A percentile compares a stretch with the other conserved stretches of the same genome.
Conservation (phyloP, 2,888 invertebrate species). For the Cynaeus angustus region DNA sequence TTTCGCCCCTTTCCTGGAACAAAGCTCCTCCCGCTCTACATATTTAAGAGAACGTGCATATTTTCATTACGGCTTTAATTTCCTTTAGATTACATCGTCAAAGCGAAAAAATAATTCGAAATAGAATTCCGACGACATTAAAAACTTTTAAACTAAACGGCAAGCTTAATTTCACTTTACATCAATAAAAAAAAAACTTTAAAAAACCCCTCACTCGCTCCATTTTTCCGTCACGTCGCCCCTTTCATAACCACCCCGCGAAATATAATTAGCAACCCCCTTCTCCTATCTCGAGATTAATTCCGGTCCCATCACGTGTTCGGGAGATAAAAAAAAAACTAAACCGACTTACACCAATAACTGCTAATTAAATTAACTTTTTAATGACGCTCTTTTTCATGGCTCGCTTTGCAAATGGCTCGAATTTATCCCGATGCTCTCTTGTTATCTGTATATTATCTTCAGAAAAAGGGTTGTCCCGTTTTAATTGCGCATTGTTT, state of each 20-base stretch:
- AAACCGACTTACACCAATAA: slow-evolving; percentile 68
- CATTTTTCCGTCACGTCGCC: slow-evolving; percentile 18
- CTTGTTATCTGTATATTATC: slow-evolving; percentile 66
- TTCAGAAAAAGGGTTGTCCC: slow-evolving; percentile 65
- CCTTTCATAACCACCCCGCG: slow-evolving; percentile 33
- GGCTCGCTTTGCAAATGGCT: slow-evolving; percentile 60
- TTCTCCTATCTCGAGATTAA: slow-evolving; percentile 36
- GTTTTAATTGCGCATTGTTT: slow-evolving; percentile 65
- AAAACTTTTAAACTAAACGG: slow-evolving; percentile 61
- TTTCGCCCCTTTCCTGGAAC: not conserved
- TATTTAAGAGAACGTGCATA: slow-evolving; percentile 52
- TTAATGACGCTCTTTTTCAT: slow-evolving; percentile 66
- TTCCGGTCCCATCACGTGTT: slow-evolving; percentile 53
- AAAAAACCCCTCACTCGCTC: slow-evolving; percentile 9
- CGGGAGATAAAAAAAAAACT: slow-evolving; percentile 61
- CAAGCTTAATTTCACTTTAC: slow-evolving; percentile 62
- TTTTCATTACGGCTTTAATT: slow-evolving; percentile 62
- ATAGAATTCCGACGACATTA: slow-evolving; percentile 59
- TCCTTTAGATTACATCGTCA: slow-evolving; percentile 61
- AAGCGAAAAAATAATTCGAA: slow-evolving; percentile 61
- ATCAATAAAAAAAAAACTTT: slow-evolving; percentile 56
- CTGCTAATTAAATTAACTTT: slow-evolving; percentile 69
- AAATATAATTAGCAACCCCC: slow-evolving; percentile 47
- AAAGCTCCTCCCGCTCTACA: slow-evolving; percentile 4
- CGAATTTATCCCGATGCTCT: slow-evolving; percentile 64